Evolutionary conservation across 2,888 invertebrate species (phyloP).

Genomic region (Pseudococcus jackbeardsleyi): DNA sequence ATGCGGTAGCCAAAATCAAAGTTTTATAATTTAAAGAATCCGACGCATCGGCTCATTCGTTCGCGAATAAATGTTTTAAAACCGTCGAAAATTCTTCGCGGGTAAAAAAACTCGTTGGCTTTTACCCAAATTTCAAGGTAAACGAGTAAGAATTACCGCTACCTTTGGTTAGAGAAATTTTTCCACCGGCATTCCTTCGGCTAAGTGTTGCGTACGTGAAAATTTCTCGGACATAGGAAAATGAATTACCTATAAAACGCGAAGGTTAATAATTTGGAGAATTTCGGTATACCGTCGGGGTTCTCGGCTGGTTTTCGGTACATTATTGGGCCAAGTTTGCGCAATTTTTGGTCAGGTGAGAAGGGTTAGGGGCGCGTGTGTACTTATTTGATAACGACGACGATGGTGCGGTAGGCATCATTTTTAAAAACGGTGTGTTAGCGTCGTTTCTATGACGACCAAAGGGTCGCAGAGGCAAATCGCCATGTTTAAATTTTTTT

Average conservation of each 20-base stretch:
- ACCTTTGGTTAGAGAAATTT: not conserved
- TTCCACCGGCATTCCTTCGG: not conserved
- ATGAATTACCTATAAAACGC: not conserved
- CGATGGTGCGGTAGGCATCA: not conserved
- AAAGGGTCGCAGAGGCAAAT: not conserved
- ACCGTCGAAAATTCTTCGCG: not conserved
- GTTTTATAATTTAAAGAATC: slow-evolving; percentile 24
- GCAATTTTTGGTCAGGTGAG: not conserved
- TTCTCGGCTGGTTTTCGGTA: not conserved
- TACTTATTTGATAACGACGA: slow-evolving; percentile 5
- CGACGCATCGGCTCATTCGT: not conserved
- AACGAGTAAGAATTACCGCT: not conserved
- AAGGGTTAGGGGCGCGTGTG: not conserved
- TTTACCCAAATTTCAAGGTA: slow-evolving; percentile 39
- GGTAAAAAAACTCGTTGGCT: not conserved
- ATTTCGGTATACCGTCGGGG: not conserved
- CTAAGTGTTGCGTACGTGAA: slow-evolving; percentile 7
- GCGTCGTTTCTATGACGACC: slow-evolving; percentile 16
- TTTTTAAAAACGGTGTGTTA: slow-evolving; percentile 9
- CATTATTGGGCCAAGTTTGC: not conserved
- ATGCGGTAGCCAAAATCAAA: slow-evolving; percentile 25
- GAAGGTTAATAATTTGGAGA: slow-evolving; percentile 11
- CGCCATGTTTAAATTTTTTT: slow-evolving; percentile 34
- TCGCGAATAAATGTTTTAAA: not conserved
- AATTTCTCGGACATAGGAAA: slow-evolving; percentile 7